phyloP scores from a whole-genome alignment of 2,113 vertebrate genomes.

The Gnathonemus echidnorhynchus region DNA sequence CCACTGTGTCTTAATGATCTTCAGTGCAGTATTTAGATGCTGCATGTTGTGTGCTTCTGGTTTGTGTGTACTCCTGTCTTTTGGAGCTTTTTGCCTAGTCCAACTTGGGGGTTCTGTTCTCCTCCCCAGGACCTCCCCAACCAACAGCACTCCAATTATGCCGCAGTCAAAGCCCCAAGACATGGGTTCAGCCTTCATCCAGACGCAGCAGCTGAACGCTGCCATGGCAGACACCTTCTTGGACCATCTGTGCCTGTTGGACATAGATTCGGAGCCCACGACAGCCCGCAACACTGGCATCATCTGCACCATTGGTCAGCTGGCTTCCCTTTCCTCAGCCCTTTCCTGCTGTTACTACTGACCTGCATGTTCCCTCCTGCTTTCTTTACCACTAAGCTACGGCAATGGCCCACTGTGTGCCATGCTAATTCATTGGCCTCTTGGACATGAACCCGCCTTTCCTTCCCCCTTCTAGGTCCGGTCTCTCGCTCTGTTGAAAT shows the following conservation, averaged over 20 bases:
- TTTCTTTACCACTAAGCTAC: neutral
- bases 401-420: neutral
- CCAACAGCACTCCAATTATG: conserved; percentile 56
- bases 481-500: conserved; percentile 80
- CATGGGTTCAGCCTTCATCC: conserved; percentile 70
- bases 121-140: conserved; percentile 37
- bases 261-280: conserved; percentile 87
- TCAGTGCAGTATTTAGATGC: neutral
- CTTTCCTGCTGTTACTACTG: neutral
- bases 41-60: neutral
- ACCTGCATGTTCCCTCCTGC: neutral
- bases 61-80: neutral
- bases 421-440: neutral
- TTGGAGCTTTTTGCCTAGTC: neutral
- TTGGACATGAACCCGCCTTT: neutral
- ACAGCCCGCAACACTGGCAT: conserved; percentile 92
- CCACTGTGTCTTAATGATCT: neutral
- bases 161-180: conserved; percentile 62
- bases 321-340: neutral
- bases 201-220: conserved; percentile 86
- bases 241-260: conserved; percentile 93
- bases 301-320: conserved; percentile 92
- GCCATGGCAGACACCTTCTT: conserved; percentile 89
- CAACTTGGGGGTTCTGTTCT: neutral
- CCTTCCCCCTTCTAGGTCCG: conserved; percentile 64